These are phyloP conservation scores for Actinostola sp. DNA, from an alignment of 92 coral and sea anemone species.

Conservation along the genomic window DNA sequence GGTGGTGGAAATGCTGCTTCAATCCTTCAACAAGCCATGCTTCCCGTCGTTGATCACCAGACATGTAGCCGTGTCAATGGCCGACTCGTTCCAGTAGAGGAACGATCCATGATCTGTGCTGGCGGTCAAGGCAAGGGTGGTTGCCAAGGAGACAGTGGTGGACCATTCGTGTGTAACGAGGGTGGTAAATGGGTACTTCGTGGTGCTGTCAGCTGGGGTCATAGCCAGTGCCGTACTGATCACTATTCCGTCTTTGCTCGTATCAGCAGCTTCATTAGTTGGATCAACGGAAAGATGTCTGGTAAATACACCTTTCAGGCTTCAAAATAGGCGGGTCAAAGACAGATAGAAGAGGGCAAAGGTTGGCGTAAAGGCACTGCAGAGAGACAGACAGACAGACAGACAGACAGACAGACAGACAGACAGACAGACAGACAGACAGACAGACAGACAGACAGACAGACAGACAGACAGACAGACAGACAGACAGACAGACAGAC, in stretches of 20 bases:
- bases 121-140: constrained; percentile 67
- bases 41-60: constrained; percentile 48
- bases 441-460: no score
- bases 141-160: constrained; percentile 61
- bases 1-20: constrained; percentile 55
- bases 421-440: no score
- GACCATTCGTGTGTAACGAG: constrained; percentile 58
- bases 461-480: no score
- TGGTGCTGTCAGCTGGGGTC: constrained; percentile 70
- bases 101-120: constrained; percentile 58
- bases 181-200: constrained; percentile 50
- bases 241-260: constrained; percentile 58
- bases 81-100: constrained; percentile 30
- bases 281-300: constrained; percentile 40
- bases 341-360: no score
- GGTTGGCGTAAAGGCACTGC: no score
- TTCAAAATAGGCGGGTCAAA: no score
- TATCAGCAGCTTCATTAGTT: constrained; percentile 25
- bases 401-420: no score
- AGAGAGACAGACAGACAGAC: no score
- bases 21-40: constrained; percentile 65
- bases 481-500: no score
- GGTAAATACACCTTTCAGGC: neutral
- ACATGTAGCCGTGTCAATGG: constrained; percentile 43
- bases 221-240: constrained; percentile 40